phyloP scores from a whole-genome alignment of 2,888 invertebrate species.

The Drosophila longiperda region DNA sequence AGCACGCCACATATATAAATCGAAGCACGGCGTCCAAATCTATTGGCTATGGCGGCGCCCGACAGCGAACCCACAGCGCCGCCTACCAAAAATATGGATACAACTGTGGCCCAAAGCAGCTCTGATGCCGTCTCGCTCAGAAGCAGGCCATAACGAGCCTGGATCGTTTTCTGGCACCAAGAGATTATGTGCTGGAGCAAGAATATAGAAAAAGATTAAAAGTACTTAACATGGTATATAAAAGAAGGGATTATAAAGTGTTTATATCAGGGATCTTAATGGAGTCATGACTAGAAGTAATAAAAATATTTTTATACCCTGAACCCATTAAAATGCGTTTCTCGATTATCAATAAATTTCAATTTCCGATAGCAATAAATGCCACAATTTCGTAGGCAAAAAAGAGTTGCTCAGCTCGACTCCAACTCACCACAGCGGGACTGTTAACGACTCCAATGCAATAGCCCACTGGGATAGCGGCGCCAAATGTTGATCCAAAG shows the following conservation, averaged over 20 bases:
- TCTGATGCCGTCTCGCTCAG: slow-evolving; percentile 86
- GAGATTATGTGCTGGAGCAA: slow-evolving; percentile 86
- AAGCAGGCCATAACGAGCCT: slow-evolving; percentile 86
- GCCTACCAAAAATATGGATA: slow-evolving; percentile 95
- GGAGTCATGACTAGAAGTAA: background rate
- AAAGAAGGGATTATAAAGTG: background rate
- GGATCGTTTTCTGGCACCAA: slow-evolving; percentile 90
- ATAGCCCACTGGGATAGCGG: slow-evolving; percentile 91
- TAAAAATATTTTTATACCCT: too few species aligned
- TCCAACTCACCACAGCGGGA: slow-evolving; percentile 88
- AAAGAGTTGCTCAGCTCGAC: too few species aligned
- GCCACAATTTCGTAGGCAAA: too few species aligned
- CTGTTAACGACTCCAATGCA: slow-evolving; percentile 93
- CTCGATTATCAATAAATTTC: too few species aligned
- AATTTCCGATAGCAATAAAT: too few species aligned
- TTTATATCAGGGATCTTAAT: too few species aligned
- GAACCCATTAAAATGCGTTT: too few species aligned
- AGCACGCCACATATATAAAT: slow-evolving; percentile 89
- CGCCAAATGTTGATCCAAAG: slow-evolving; percentile 85
- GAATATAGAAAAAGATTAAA: background rate
- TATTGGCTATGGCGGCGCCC: slow-evolving; percentile 91
- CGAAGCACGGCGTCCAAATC: slow-evolving; percentile 88
- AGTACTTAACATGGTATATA: background rate
- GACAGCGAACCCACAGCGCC: slow-evolving; percentile 94
- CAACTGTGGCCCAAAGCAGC: slow-evolving; percentile 92